Conservation (phyloP, 2,797 vertebrate genomes). For the Pipistrellus kuhlii region DNA sequence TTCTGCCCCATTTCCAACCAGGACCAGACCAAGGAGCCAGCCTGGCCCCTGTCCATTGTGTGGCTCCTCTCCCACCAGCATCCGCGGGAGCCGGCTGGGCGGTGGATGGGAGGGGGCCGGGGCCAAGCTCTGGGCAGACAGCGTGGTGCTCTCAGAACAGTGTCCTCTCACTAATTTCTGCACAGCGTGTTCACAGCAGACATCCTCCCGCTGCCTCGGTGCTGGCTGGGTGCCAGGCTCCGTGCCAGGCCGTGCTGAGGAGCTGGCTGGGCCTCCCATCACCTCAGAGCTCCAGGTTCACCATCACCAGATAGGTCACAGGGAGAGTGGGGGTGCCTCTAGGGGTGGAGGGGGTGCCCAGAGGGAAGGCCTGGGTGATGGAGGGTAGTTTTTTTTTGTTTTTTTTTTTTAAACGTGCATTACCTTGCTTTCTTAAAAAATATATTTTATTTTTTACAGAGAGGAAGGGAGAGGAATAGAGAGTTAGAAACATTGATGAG, state of each 20-base stretch:
- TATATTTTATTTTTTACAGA: too few species aligned
- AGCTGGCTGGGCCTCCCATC: neutral
- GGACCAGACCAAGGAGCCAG: neutral
- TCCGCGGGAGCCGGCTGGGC: neutral
- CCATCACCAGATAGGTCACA: rapidly evolving
- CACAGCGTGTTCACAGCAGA: neutral
- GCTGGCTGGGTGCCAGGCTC: neutral
- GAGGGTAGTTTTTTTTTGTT: too few species aligned
- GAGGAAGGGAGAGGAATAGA: too few species aligned
- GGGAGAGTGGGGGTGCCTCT: neutral
- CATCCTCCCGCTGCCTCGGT: too few species aligned
- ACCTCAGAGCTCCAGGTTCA: neutral
- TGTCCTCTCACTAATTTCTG: neutral
- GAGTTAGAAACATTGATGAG: too few species aligned
- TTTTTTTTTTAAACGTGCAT: too few species aligned
- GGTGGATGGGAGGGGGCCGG: rapidly evolving
- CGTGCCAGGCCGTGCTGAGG: neutral
- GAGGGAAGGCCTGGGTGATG: neutral
- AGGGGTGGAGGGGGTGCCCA: neutral
- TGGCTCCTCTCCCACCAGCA: neutral
- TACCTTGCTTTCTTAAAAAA: too few species aligned
- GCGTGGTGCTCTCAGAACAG: neutral
- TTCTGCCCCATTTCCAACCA: neutral
- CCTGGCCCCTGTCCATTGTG: rapidly evolving
- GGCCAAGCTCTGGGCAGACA: neutral